Conservation (phyloP, 2,797 vertebrate species). For the Arnoldichthys spilopterus region DNA sequence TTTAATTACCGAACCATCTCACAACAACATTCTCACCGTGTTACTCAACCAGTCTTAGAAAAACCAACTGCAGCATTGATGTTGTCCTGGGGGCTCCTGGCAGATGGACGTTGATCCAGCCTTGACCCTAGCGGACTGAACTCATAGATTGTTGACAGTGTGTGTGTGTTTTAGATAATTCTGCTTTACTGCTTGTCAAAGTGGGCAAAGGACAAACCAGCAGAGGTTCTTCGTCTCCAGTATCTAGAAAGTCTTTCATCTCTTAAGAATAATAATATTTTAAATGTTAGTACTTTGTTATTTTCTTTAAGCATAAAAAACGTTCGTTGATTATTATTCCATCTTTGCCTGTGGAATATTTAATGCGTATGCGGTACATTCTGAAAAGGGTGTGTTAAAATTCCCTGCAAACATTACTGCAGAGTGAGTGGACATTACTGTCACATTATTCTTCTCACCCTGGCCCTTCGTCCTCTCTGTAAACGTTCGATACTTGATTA, state of each 20-base stretch:
- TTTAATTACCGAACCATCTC: not conserved
- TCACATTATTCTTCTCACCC: not conserved
- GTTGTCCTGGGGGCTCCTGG: constrained; percentile 71
- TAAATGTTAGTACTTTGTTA: not conserved
- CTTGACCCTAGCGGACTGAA: constrained; percentile 81
- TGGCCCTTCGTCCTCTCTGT: not conserved
- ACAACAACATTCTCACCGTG: not conserved
- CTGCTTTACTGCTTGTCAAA: constrained; percentile 42
- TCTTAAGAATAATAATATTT: not conserved
- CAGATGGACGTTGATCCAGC: constrained; percentile 77
- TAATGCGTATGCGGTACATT: not conserved
- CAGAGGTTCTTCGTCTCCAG: constrained; percentile 3
- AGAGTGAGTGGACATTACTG: constrained; percentile 4
- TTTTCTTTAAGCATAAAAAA: no score
- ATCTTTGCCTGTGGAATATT: not conserved
- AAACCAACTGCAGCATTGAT: constrained; percentile 32
- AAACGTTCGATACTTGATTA: not conserved
- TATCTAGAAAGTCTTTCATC: not conserved
- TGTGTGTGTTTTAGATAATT: constrained; percentile 75
- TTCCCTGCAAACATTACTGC: not conserved
- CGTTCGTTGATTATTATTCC: not conserved
- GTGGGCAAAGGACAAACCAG: constrained; percentile 53
- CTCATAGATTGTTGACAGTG: constrained; percentile 81
- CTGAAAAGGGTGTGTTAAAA: not conserved
- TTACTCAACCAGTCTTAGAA: not conserved